These are phyloP conservation scores for Frankliniella intonsa DNA, from an alignment of 2,888 invertebrate species.

Conservation along the genomic window DNA sequence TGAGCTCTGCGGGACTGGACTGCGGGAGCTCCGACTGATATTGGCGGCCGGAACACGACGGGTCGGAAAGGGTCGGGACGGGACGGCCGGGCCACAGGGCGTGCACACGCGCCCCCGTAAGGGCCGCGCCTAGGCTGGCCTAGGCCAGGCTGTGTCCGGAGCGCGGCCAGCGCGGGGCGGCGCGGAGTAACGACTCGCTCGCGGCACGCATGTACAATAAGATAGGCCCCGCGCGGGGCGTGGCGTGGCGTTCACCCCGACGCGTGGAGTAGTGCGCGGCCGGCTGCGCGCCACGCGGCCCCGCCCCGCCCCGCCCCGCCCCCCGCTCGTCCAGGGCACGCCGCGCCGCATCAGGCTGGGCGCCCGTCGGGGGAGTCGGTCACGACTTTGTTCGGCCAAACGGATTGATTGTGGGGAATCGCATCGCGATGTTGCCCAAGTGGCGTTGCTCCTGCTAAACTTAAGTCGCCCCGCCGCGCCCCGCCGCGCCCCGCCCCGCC, in stretches of 20 bases:
- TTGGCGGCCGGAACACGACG: no score
- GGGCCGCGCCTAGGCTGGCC: no score
- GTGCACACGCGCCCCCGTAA: no score
- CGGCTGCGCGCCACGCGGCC: no score
- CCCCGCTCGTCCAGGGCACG: background rate
- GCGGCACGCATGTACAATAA: no score
- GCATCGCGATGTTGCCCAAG: constrained; percentile 24
- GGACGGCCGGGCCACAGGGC: no score
- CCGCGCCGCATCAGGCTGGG: background rate
- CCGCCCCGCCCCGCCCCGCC: background rate
- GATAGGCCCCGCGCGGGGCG: background rate
- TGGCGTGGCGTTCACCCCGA: background rate
- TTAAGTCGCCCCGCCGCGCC: background rate
- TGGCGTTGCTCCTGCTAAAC: background rate
- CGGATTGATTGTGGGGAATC: background rate
- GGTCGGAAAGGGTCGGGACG: no score
- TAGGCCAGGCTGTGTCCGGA: no score
- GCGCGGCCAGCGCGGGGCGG: background rate
- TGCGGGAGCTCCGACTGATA: no score
- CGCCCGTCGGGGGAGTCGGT: background rate
- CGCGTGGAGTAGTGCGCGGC: constrained; percentile 10
- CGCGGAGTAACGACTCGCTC: no score
- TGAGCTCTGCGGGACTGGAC: no score
- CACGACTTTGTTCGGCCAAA: constrained; percentile 16
- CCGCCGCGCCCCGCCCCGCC: background rate